Percentiles rank a stretch among this genome's conserved stretches.
phyloP scores from a whole-genome alignment of 2,888 invertebrate genomes.

The Sepiola atlantica region DNA sequence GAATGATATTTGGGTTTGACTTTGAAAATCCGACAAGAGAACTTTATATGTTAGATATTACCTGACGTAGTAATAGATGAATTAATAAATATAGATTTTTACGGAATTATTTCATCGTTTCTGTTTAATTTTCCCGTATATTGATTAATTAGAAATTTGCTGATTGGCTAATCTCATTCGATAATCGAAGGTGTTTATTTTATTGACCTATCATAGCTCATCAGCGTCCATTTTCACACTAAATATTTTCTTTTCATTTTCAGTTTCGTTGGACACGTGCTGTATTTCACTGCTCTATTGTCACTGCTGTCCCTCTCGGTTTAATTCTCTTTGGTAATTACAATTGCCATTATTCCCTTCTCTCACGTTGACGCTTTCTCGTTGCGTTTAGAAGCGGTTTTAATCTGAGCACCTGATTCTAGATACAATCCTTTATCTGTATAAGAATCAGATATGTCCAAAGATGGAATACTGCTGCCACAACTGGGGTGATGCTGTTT shows the following conservation, averaged over 20 bases:
- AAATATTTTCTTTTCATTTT: background rate
- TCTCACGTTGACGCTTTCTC: background rate
- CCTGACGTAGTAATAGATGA: background rate
- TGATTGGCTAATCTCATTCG: background rate
- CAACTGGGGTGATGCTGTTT: too few species aligned
- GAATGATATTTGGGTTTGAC: too few species aligned
- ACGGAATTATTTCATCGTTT: background rate
- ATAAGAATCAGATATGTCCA: too few species aligned
- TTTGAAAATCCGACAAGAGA: background rate
- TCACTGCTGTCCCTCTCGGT: background rate
- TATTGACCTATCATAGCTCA: background rate
- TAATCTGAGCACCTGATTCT: background rate
- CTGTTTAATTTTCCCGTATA: background rate
- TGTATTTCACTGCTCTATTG: background rate
- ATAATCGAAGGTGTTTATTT: background rate
- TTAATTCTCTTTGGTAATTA: background rate
- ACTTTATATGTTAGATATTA: background rate
- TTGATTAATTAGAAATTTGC: background rate
- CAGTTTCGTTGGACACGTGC: background rate
- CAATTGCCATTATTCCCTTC: conserved; percentile 3
- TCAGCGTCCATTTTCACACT: background rate
- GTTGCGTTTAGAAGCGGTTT: background rate
- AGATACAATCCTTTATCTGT: too few species aligned
- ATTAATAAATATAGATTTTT: background rate
- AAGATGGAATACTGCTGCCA: too few species aligned